Evolutionary conservation across 2,888 invertebrate genomes (phyloP).

Genomic region (Julus scandinavius): DNA sequence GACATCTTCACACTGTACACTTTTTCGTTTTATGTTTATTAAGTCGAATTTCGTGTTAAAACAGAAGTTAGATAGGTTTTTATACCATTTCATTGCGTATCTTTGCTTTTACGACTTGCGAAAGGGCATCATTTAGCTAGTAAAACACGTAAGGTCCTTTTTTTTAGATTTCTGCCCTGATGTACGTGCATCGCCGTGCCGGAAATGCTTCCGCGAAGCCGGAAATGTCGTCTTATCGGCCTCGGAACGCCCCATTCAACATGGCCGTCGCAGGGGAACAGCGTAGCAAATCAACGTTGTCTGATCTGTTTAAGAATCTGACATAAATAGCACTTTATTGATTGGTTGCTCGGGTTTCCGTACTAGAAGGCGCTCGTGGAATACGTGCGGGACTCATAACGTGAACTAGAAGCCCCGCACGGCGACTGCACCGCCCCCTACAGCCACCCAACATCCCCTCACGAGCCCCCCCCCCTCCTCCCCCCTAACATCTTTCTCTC

Average conservation of each 20-base stretch:
- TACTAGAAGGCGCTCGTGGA: background rate
- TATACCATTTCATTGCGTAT: too few species aligned
- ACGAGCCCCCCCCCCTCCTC: background rate
- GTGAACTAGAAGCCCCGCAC: background rate
- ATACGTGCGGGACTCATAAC: background rate
- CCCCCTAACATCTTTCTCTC: background rate
- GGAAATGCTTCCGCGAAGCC: background rate
- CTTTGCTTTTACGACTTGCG: too few species aligned
- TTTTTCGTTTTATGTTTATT: too few species aligned
- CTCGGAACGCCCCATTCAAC: constrained; percentile 1
- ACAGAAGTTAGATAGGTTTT: too few species aligned
- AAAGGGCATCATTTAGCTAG: too few species aligned
- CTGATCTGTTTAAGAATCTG: constrained; percentile 10
- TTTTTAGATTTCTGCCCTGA: background rate
- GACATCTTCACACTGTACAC: too few species aligned
- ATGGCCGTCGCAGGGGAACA: background rate
- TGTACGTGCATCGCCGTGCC: background rate
- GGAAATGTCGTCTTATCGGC: constrained; percentile 11
- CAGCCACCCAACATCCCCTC: background rate
- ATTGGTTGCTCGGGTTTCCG: constrained; percentile 18
- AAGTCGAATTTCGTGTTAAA: too few species aligned
- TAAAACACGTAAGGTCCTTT: too few species aligned
- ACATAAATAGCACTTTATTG: constrained; percentile 2
- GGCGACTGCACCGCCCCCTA: background rate
- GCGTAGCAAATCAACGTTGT: constrained; percentile 18